phyloP scores from a whole-genome alignment of 2,888 invertebrate species.

The Lampropteryx suffumata region DNA sequence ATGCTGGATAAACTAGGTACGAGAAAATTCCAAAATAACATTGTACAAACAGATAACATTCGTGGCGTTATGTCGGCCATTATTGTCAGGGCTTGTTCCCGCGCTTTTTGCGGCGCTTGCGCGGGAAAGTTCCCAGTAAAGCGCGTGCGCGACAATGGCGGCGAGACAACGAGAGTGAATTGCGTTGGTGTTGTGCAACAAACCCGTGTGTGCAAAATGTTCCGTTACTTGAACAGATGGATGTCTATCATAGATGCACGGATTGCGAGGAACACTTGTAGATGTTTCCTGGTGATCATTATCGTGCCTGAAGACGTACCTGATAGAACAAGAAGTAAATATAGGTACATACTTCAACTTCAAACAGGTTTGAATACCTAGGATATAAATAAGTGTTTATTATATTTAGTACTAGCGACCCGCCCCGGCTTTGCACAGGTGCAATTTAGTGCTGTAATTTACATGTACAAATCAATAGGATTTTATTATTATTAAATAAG shows the following conservation, averaged over 20 bases:
- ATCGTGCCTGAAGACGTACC: conserved; percentile 5
- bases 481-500: too few relatives aligned
- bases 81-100: conserved; percentile 72
- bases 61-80: conserved; percentile 77
- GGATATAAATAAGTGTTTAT: too few relatives aligned
- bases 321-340: conserved; percentile 11
- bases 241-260: conserved; percentile 32
- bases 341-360: too few relatives aligned
- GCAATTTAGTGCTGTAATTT: too few relatives aligned
- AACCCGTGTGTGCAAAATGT: conserved; percentile 69
- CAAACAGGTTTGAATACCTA: too few relatives aligned
- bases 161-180: conserved; percentile 75
- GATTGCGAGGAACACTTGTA: conserved; percentile 58
- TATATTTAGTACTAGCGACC: too few relatives aligned
- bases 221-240: conserved; percentile 68
- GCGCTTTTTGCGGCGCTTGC: conserved; percentile 77
- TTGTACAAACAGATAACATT: conserved; percentile 66
- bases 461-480: too few relatives aligned
- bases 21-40: conserved; percentile 68
- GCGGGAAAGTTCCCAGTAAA: conserved; percentile 81
- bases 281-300: conserved; percentile 37
- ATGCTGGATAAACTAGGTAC: conserved; percentile 40
- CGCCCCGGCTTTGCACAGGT: too few relatives aligned
- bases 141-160: conserved; percentile 77
- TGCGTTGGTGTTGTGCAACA: conserved; percentile 69